phyloP scores from a whole-genome alignment of 2,888 invertebrate species.

The Idaea dimidiata region DNA sequence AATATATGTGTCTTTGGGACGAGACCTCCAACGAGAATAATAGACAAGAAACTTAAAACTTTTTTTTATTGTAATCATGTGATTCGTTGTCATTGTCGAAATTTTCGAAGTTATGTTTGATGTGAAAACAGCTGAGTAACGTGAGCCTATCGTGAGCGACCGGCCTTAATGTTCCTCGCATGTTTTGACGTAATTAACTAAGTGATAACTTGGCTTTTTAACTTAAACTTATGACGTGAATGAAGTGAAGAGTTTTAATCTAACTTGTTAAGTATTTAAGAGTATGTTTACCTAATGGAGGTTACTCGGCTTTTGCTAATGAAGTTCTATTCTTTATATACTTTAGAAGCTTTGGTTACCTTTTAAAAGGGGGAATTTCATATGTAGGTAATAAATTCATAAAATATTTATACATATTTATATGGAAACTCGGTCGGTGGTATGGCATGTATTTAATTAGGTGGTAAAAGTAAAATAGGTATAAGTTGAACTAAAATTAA shows the following conservation, averaged over 20 bases:
- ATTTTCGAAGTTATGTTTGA: too few relatives aligned
- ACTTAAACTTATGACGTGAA: constrained; percentile 38
- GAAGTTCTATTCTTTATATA: neutral
- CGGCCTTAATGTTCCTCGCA: neutral
- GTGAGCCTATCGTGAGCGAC: neutral
- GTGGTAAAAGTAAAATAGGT: too few relatives aligned
- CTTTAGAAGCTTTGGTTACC: neutral
- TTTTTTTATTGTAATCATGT: too few relatives aligned
- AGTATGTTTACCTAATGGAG: neutral
- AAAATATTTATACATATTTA: too few relatives aligned
- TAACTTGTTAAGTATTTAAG: constrained; percentile 14
- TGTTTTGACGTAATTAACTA: constrained; percentile 54
- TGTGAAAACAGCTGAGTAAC: neutral
- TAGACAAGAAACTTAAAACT: too few relatives aligned
- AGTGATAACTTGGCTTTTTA: constrained; percentile 48
- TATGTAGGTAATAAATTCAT: too few relatives aligned
- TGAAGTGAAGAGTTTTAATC: constrained; percentile 37
- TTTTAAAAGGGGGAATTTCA: neutral
- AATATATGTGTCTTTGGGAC: too few relatives aligned
- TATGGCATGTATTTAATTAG: too few relatives aligned
- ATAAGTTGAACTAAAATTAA: too few relatives aligned
- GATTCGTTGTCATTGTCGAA: too few relatives aligned
- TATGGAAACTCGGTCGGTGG: too few relatives aligned
- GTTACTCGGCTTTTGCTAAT: neutral
- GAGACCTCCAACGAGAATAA: too few relatives aligned